Evolutionary conservation across 2,888 invertebrate genomes (phyloP).

Genomic region (Pristionchus maxplancki): DNA sequence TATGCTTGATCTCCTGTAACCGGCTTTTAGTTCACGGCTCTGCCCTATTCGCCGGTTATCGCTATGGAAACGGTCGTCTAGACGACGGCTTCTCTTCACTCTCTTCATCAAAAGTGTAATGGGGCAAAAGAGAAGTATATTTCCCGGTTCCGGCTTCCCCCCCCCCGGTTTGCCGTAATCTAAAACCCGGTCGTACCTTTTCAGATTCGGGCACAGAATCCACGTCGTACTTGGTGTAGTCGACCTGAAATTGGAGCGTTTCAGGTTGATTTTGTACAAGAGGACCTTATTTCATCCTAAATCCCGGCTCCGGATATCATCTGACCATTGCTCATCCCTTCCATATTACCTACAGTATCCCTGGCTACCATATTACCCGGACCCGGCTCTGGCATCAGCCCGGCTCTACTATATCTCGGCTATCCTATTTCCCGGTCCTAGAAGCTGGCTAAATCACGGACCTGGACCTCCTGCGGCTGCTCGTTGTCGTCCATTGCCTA

Average conservation of each 20-base stretch:
- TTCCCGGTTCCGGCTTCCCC: too few species aligned
- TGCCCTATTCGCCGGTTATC: neutral
- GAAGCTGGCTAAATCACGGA: neutral
- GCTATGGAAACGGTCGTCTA: too few species aligned
- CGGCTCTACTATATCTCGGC: neutral
- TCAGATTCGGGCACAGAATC: slow-evolving; percentile 68
- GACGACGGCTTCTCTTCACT: neutral
- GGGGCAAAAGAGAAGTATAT: too few species aligned
- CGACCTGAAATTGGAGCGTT: slow-evolving; percentile 45
- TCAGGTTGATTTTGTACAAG: slow-evolving; percentile 43
- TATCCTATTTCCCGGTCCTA: too few species aligned
- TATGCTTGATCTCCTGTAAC: slow-evolving; percentile 62
- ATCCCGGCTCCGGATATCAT: neutral
- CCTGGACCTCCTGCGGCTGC: slow-evolving; percentile 15
- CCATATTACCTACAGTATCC: too few species aligned
- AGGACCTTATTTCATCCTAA: too few species aligned
- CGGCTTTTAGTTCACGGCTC: neutral
- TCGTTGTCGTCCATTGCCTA: neutral
- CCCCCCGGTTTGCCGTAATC: neutral
- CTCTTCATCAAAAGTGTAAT: neutral
- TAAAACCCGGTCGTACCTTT: slow-evolving; percentile 55
- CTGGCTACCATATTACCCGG: too few species aligned
- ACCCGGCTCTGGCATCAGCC: too few species aligned
- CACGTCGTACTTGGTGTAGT: slow-evolving; percentile 67
- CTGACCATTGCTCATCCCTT: too few species aligned